Percentiles rank a stretch among this genome's conserved stretches.
Evolutionary conservation across 2,888 invertebrate species (phyloP).

Genomic region (Capitulum mitella): DNA sequence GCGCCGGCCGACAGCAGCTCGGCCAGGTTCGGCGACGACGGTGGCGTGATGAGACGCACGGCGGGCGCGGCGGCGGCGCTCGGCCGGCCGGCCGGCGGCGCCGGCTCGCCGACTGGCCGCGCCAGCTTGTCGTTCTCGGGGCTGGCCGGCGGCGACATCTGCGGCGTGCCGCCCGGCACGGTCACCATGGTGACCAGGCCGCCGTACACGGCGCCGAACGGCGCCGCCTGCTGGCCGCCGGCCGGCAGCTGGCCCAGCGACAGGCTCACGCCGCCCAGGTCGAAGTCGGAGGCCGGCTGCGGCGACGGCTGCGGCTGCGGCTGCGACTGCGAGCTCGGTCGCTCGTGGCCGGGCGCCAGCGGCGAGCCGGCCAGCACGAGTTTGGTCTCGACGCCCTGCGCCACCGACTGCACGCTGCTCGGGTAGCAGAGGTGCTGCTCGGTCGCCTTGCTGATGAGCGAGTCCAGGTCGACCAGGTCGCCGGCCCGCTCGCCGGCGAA

Average conservation of each 20-base stretch:
- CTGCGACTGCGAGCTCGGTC: no score
- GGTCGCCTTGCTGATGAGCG: conserved; percentile 38
- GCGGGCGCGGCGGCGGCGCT: conserved; percentile 35
- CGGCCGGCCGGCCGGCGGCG: conserved; percentile 28
- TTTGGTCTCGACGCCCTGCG: conserved; percentile 27
- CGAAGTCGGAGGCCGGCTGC: neutral
- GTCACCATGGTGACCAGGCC: conserved; percentile 34
- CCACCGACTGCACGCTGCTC: conserved; percentile 7
- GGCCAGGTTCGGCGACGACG: conserved; percentile 39
- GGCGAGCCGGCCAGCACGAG: neutral
- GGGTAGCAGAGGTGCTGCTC: conserved; percentile 6
- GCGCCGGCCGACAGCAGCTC: conserved; percentile 31
- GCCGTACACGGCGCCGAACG: conserved; percentile 20
- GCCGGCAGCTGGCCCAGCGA: neutral
- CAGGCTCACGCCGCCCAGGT: neutral
- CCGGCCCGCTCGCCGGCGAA: neutral
- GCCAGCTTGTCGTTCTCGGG: conserved; percentile 35
- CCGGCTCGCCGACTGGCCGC: conserved; percentile 29
- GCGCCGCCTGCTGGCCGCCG: neutral
- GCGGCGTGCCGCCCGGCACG: conserved; percentile 36
- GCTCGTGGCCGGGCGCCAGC: neutral
- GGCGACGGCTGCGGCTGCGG: neutral
- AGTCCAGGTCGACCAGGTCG: conserved; percentile 2
- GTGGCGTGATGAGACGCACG: conserved; percentile 39
- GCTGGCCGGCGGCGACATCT: conserved; percentile 36